Base-by-base conservation (phyloP, 2,113 vertebrate species). In the Amphilophus citrinellus region DNA sequence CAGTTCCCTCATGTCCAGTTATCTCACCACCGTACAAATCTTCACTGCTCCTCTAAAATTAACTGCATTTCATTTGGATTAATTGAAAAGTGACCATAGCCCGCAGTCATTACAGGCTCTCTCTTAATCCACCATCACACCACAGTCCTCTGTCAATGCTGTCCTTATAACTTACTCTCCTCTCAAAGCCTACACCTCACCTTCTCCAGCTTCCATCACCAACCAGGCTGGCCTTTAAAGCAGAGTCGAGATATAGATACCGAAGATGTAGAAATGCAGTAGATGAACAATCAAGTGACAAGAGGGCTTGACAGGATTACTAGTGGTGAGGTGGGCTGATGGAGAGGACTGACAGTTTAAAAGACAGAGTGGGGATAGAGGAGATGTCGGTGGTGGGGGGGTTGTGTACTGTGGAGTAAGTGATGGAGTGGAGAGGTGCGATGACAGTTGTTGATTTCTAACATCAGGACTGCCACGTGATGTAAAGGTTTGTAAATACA, bases 51-150 rank as follows among this genome's bases (percentile, higher is more conserved):
- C 77, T 86, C 73, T 77, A 80, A 84, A 77, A 87, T 91, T 76
- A 84, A 75, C 62, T 78, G 59, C 87, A 87, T 91, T 92, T 88
- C 86, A 93, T 94, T 93, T 88, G 85, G 81, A 92, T 92, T 94
- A 92, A 95, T 94, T 93, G 84, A 94, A 91, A 93, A 93, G 93
- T 93, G 82, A 90, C 84, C 92, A 91, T 92, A 89, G 93, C 88
- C 93, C 20, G 24, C 66, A 15, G 89, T 88, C 83, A 91, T 94
- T 92, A 90, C 80, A 86, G 59, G 89, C 73, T 80, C 79, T 60
- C 65, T 77, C 22, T 58, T 30, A 73, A 62, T 30, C 37, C 60
- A 53, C 44, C n/a, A 6, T 71, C 59, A 59, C 47, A 35, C 60
- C 50, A n/a, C 50, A 20, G 75, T 57, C 32, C 42, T 44, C 20